phyloP scores from a whole-genome alignment of 2,797 vertebrate genomes.

The Pangasius macronema region DNA sequence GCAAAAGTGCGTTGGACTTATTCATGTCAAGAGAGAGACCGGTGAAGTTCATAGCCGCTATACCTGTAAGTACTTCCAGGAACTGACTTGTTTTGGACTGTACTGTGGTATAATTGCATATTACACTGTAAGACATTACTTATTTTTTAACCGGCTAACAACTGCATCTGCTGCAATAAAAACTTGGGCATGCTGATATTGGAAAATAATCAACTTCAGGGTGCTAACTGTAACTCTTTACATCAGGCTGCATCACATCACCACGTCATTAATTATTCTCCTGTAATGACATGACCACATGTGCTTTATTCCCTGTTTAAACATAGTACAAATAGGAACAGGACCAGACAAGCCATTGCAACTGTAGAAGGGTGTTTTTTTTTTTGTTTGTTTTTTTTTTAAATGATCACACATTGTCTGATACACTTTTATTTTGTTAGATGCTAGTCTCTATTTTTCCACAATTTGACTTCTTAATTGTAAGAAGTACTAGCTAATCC shows the following conservation, averaged over 20 bases:
- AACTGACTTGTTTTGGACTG: not conserved
- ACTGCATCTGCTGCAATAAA: too few species aligned
- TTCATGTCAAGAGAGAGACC: not conserved
- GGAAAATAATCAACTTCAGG: not conserved
- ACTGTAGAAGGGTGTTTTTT: not conserved
- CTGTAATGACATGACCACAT: not conserved
- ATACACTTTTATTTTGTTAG: not conserved
- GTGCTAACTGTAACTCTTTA: not conserved
- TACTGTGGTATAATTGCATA: too few species aligned
- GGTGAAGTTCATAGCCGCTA: not conserved
- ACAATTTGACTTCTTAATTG: not conserved
- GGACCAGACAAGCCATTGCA: not conserved
- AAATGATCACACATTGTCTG: not conserved
- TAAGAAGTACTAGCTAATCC: too few species aligned
- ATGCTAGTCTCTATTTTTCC: not conserved
- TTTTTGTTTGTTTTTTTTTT: too few species aligned
- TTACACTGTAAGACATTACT: too few species aligned
- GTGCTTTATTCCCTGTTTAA: not conserved
- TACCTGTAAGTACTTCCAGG: not conserved
- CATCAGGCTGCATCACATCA: not conserved
- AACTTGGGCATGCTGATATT: not conserved
- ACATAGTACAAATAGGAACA: not conserved
- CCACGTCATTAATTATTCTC: not conserved
- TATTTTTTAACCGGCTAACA: too few species aligned
- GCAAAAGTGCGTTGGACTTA: not conserved